Conservation (phyloP, 23 tunicate genomes). For the Trididemnum miniatum region DNA sequence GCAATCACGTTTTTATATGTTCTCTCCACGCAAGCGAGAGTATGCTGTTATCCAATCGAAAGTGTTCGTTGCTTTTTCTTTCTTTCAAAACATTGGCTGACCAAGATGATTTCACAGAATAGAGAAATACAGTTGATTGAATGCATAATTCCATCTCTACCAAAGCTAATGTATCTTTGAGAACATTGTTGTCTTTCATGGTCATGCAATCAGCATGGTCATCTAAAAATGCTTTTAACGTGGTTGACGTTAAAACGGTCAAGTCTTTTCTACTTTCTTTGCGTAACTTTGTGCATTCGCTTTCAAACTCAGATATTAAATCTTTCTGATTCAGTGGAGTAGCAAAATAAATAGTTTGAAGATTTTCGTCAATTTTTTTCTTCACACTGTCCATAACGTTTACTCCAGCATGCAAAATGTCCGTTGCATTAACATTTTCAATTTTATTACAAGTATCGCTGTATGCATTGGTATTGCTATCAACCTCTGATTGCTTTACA, state of each 20-base stretch:
- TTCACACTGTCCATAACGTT: not conserved
- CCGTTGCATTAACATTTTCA: not conserved
- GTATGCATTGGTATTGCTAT: not conserved
- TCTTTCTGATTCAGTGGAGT: conserved; percentile 5
- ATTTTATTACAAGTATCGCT: not conserved
- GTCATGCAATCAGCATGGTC: not conserved
- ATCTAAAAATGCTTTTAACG: conserved; percentile 9
- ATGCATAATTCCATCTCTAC: conserved; percentile 17
- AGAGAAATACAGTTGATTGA: conserved; percentile 6
- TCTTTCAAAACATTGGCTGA: conserved; percentile 10
- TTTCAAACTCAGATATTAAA: not conserved
- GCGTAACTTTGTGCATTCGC: not conserved
- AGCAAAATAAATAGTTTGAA: not conserved
- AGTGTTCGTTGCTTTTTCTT: not conserved
- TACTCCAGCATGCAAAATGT: conserved; percentile 5
- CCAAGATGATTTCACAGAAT: conserved; percentile 13
- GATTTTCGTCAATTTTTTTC: not conserved
- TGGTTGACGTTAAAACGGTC: not conserved
- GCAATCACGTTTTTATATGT: not conserved
- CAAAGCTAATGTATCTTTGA: conserved; percentile 1
- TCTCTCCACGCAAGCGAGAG: conserved; percentile 3
- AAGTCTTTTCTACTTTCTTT: not conserved
- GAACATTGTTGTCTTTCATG: not conserved
- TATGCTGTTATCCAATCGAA: not conserved
- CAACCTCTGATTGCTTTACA: not conserved